Evolutionary conservation across 2,797 vertebrate genomes (phyloP), one percentile per base, ranked within the genome.

Genomic region (Dromococcyx pavoninus): DNA sequence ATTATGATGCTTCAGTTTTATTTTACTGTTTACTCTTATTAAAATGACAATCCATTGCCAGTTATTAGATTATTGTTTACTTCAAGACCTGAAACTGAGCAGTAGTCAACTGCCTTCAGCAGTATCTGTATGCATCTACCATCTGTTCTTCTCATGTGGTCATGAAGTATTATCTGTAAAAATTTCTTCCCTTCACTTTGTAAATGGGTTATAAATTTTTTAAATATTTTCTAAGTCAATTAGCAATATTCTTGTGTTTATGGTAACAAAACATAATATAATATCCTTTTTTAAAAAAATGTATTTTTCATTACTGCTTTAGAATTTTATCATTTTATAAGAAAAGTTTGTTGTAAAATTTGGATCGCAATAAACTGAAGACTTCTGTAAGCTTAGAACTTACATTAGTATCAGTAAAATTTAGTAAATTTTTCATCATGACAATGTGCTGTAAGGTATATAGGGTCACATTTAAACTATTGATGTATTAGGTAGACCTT

Each of bases 11-110:
- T 96, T 94, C 70, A 66, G 54, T 91, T 94, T 86, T 82, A 60
- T 85, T 92, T 93, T 80, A 71, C 41, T 86, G 53, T 89, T 95
- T 80, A 74, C 51, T 90, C 41, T 83, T 61, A 91, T 86, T 90
- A 76, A 67, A 96, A 78, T 60, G 61, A 62, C 50, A 77, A 91
- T 64, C 69, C 48, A 57, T 93, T 91, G 43, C 67, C 37, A 79
- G 61, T 92, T 91, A 97, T 95, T 94, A 91, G 65, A 74, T 81
- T 27, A 77, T 69, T 95, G 85, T 96, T 97, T 94, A 95, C 79
- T 94, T 96, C 30, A 87, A 69, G 90, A 94, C 50, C 73, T 88
- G 82, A 93, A 92, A 87, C 30, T 32, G 43, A 91, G 61, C 57
- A 77, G 51, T 58, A 90, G 69, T 91, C 80, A 79, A 91, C 66